Evolutionary conservation across 2,113 vertebrate species (phyloP).

Genomic region (Rattus norvegicus): DNA sequence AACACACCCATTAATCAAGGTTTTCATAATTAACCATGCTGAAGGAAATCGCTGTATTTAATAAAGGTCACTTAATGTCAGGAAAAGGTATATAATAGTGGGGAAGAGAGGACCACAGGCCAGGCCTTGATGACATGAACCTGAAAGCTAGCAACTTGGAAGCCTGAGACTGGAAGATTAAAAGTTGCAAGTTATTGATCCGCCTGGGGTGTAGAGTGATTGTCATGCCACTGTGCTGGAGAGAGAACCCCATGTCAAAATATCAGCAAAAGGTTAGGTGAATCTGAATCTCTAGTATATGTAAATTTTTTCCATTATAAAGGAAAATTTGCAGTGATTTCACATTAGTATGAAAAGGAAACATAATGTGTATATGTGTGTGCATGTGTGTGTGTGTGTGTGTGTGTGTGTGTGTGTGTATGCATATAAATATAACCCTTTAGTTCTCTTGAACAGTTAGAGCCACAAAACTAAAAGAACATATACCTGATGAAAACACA

Average conservation of each 20-base stretch:
- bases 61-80: constrained; percentile 54
- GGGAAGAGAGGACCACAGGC: neutral
- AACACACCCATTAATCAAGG: constrained; percentile 47
- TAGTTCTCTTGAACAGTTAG: neutral
- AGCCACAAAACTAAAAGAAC: neutral
- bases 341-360: neutral
- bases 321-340: neutral
- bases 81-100: neutral
- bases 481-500: neutral
- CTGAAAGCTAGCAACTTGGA: neutral
- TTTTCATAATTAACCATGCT: constrained; percentile 55
- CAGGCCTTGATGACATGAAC: neutral
- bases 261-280: neutral
- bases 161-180: neutral
- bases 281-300: neutral
- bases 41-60: constrained; percentile 43
- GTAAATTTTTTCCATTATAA: too few relatives aligned
- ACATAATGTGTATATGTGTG: neutral
- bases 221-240: too few relatives aligned
- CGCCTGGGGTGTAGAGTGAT: neutral
- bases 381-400: neutral
- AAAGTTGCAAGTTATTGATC: neutral
- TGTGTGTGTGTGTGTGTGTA: neutral
- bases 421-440: neutral
- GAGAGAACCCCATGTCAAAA: neutral